Evolutionary conservation across 2,888 invertebrate species (phyloP).

Genomic region (Dimorphilus gyrociliatus): DNA sequence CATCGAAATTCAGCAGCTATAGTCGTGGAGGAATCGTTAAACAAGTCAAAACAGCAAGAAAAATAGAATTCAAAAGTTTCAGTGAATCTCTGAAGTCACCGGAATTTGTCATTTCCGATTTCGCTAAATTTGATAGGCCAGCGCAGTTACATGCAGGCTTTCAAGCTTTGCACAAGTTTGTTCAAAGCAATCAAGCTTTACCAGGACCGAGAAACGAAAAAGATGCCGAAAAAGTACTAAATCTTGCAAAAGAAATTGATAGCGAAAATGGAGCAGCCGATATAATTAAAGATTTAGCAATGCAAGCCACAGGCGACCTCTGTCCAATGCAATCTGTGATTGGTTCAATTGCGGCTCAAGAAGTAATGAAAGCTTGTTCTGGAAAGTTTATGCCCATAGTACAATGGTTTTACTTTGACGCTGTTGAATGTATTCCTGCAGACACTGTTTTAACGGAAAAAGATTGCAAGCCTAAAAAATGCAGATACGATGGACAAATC

Average conservation of each 20-base stretch:
- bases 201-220: constrained; percentile 63
- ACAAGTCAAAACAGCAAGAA: constrained; percentile 89
- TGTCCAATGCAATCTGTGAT: constrained; percentile 82
- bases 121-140: constrained; percentile 80
- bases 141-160: constrained; percentile 73
- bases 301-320: constrained; percentile 44
- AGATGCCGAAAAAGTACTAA: constrained; percentile 34
- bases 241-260: constrained; percentile 40
- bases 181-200: constrained; percentile 44
- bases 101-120: constrained; percentile 71
- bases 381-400: constrained; percentile 83
- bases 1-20: constrained; percentile 59
- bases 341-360: constrained; percentile 92
- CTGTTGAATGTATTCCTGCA: constrained; percentile 67
- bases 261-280: constrained; percentile 15
- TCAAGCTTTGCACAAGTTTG: constrained; percentile 57
- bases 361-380: constrained; percentile 86
- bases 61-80: constrained; percentile 52
- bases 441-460: constrained; percentile 46
- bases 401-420: constrained; percentile 90
- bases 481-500: constrained; percentile 60
- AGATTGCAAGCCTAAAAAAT: constrained; percentile 48
- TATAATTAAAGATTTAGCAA: constrained; percentile 55
- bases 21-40: constrained; percentile 75
- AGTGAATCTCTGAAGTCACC: constrained; percentile 60